Evolutionary conservation across 2,797 vertebrate species (phyloP).

Genomic region (Enteromius fasciolatus): DNA sequence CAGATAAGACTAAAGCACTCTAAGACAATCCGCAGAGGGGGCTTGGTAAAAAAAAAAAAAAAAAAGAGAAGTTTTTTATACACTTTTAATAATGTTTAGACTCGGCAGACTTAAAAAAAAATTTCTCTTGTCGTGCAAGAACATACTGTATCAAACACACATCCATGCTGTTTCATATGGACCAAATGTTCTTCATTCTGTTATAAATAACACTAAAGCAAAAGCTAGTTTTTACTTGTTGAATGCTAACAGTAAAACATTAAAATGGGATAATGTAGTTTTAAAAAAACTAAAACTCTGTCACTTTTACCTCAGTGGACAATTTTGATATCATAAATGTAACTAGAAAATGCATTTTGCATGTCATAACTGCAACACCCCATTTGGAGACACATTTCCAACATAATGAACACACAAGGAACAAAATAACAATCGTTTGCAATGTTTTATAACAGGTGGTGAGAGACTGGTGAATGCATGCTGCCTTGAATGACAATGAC

Average conservation of each 20-base stretch:
- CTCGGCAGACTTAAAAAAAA: neutral
- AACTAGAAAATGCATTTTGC: constrained; percentile 1
- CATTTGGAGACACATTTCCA: neutral
- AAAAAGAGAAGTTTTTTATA: neutral
- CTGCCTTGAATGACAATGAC: neutral
- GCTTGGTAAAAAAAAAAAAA: neutral
- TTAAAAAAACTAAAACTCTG: neutral
- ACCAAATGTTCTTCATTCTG: no score
- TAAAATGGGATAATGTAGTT: neutral
- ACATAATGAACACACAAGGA: neutral
- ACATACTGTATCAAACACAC: neutral
- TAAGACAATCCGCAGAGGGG: neutral
- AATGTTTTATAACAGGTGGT: constrained; percentile 1
- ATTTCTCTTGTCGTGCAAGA: neutral
- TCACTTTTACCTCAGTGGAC: neutral
- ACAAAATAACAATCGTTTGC: constrained; percentile 4
- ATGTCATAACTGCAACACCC: neutral
- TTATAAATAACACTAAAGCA: neutral
- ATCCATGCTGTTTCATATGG: neutral
- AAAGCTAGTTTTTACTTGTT: neutral
- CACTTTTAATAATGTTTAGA: neutral
- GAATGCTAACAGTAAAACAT: no score
- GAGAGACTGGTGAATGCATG: neutral
- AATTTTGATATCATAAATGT: neutral
- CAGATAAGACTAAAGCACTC: neutral